Percentiles rank a stretch among this genome's conserved stretches.
Conservation (phyloP, 2,797 vertebrate genomes). For the Trachops cirrhosus region DNA sequence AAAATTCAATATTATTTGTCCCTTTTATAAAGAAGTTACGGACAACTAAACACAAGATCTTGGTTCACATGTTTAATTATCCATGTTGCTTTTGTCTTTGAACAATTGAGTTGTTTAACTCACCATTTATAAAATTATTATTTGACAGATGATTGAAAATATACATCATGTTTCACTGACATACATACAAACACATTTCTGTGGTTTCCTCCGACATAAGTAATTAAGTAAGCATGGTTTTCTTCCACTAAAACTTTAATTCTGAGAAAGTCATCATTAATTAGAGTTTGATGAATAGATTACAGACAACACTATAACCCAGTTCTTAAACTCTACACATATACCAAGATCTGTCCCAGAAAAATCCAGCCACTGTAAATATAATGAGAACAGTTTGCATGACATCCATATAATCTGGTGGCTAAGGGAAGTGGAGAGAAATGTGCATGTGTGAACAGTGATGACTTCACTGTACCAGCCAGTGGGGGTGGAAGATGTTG, state of each 20-base stretch:
- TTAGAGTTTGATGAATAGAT: background rate
- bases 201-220: background rate
- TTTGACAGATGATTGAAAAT: background rate
- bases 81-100: background rate
- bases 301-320: background rate
- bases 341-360: too few species aligned
- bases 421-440: too few species aligned
- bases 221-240: background rate
- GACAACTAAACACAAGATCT: background rate
- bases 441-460: too few species aligned
- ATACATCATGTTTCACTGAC: background rate
- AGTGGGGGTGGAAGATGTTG: too few species aligned
- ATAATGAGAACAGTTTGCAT: too few species aligned
- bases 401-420: too few species aligned
- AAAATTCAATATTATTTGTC: background rate
- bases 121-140: background rate
- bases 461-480: too few species aligned
- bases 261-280: background rate
- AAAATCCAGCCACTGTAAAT: too few species aligned
- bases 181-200: background rate
- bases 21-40: background rate
- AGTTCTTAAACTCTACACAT: background rate
- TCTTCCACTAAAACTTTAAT: background rate
- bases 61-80: background rate
- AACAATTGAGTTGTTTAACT: background rate